phyloP scores from a whole-genome alignment of 37 sponge, comb jelly and placozoan genomes.

The Spongia lamella region DNA sequence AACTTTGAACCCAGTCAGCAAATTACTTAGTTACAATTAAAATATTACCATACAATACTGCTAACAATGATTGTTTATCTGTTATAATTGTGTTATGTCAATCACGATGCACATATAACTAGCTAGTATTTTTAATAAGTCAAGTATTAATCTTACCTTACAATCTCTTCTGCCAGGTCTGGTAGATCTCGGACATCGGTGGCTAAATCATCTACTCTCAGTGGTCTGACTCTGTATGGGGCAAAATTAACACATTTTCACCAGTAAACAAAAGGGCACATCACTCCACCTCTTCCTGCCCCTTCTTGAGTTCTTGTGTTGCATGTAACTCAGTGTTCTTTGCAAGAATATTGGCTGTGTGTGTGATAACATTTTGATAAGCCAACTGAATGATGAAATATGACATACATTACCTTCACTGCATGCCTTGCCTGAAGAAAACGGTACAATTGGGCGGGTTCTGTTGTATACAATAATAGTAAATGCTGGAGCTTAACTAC shows the following conservation, averaged over 20 bases:
- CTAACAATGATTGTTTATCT: too few relatives aligned
- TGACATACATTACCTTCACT: slow-evolving; percentile 35
- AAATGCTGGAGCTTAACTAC: too few relatives aligned
- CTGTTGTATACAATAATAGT: slow-evolving; percentile 16
- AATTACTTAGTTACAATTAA: too few relatives aligned
- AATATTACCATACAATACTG: too few relatives aligned
- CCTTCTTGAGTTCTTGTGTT: slow-evolving; percentile 23
- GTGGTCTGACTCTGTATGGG: slow-evolving; percentile 10
- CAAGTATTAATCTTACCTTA: slow-evolving; percentile 31
- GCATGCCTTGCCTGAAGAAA: slow-evolving; percentile 50
- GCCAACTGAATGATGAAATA: neutral
- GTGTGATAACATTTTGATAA: neutral
- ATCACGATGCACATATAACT: too few relatives aligned
- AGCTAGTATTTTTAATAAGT: too few relatives aligned
- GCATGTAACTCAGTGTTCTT: slow-evolving; percentile 69
- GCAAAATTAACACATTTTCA: neutral
- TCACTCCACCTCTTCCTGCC: slow-evolving; percentile 10
- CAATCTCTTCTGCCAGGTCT: slow-evolving; percentile 49
- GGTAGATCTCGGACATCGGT: slow-evolving; percentile 11
- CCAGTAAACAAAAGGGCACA: neutral
- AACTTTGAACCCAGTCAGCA: too few relatives aligned
- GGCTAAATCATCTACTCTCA: slow-evolving; percentile 28
- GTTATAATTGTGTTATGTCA: too few relatives aligned
- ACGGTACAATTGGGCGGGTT: slow-evolving; percentile 65
- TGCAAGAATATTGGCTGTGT: slow-evolving; percentile 69